Percentiles rank a stretch among this genome's conserved stretches.
Conservation (phyloP, 2,888 invertebrate species). For the Aproaerema taeniolella region DNA sequence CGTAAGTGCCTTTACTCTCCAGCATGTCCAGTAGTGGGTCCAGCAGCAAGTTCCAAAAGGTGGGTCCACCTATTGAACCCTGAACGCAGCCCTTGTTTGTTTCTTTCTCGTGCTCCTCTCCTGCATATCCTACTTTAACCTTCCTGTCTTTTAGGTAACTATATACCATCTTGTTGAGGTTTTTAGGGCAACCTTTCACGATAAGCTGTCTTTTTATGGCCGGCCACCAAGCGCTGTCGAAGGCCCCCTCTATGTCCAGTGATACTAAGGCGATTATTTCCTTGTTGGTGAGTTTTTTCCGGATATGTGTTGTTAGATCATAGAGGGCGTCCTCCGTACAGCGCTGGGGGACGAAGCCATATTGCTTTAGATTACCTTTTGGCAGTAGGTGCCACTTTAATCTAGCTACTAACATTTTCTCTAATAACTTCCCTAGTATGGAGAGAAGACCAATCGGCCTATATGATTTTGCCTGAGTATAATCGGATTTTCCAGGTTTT, state of each 20-base stretch:
- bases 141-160: neutral
- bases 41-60: no score
- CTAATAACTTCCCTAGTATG: constrained; percentile 14
- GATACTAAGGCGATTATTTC: neutral
- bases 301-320: neutral
- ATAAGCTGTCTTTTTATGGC: neutral
- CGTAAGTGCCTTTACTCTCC: no score
- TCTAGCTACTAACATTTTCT: neutral
- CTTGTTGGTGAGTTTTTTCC: neutral
- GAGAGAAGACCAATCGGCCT: constrained; percentile 23
- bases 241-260: neutral
- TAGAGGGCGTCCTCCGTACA: neutral
- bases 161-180: neutral
- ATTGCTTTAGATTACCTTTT: neutral
- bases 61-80: no score
- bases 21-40: no score
- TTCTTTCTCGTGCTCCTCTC: no score
- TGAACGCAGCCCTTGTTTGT: no score
- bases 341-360: neutral
- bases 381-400: neutral
- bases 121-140: no score
- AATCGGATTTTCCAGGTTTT: constrained; percentile 18
- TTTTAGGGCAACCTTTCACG: neutral
- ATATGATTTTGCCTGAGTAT: constrained; percentile 16
- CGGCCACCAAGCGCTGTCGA: neutral